phyloP scores from a whole-genome alignment of 2,113 vertebrate species.

The Pelusios castaneus region DNA sequence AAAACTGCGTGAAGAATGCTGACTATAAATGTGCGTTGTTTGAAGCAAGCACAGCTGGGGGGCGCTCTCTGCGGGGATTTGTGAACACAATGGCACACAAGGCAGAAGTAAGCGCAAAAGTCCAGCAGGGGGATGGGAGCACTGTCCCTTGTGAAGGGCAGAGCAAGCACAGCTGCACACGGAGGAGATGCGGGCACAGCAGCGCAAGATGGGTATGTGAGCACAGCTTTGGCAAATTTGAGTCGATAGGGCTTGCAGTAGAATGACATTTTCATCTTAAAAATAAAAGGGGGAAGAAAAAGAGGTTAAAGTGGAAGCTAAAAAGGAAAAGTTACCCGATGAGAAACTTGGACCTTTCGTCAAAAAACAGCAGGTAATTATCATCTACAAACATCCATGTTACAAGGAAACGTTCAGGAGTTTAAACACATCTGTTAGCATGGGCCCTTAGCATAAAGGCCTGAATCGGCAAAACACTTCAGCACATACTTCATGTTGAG shows the following conservation, averaged over 20 bases:
- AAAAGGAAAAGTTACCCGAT: conserved; percentile 75
- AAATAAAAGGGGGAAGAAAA: conserved; percentile 83
- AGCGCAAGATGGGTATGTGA: neutral
- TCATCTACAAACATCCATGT: neutral
- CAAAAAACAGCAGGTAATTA: conserved; percentile 82
- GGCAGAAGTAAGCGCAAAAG: neutral
- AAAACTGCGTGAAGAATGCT: neutral
- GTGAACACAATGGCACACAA: neutral
- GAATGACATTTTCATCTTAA: conserved; percentile 36
- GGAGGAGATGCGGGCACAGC: conserved; percentile 22
- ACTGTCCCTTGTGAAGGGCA: neutral
- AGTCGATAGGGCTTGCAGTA: neutral
- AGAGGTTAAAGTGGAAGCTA: conserved; percentile 74
- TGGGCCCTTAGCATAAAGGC: neutral
- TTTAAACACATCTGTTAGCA: neutral
- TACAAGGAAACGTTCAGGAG: neutral
- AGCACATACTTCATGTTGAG: neutral
- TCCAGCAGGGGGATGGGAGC: neutral
- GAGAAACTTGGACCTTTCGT: conserved; percentile 70
- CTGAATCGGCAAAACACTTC: conserved; percentile 1
- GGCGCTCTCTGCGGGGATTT: neutral
- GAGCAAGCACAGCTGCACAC: neutral
- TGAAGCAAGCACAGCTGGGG: neutral
- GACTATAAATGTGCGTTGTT: neutral
- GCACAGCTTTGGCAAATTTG: conserved; percentile 34